phyloP scores from a whole-genome alignment of 2,797 vertebrate species.

The Decapterus maruadsi region DNA sequence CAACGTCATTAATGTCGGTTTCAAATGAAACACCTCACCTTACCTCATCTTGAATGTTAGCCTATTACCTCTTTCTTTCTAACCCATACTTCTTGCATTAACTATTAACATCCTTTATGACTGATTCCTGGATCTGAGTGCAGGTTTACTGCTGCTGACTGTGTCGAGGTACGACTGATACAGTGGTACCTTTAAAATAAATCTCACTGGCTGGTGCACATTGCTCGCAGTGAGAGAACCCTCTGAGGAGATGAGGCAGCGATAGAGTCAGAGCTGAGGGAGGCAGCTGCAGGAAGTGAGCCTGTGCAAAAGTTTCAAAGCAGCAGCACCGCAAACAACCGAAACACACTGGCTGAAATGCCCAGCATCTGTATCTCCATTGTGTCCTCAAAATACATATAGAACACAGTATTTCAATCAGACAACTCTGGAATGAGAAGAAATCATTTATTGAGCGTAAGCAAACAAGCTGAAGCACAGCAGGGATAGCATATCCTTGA shows the following conservation, averaged over 20 bases:
- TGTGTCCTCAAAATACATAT: not conserved
- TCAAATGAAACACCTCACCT: no score
- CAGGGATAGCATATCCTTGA: no score
- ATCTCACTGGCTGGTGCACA: not conserved
- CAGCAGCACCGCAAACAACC: not conserved
- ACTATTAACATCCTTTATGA: not conserved
- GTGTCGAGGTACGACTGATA: not conserved
- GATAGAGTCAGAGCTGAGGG: not conserved
- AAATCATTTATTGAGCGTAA: no score
- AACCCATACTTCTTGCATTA: not conserved
- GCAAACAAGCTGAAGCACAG: no score
- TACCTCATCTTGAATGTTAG: no score
- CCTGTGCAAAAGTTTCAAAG: slow-evolving; percentile 1
- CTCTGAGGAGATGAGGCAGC: slow-evolving; percentile 3
- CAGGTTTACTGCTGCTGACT: not conserved
- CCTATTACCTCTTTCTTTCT: no score
- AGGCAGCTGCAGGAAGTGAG: slow-evolving; percentile 15
- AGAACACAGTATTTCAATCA: not conserved
- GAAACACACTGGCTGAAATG: not conserved
- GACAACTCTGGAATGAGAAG: no score
- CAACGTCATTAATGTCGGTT: no score
- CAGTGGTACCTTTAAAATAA: slow-evolving; percentile 1
- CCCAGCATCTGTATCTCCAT: not conserved
- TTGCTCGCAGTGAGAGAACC: not conserved
- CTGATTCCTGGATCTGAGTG: not conserved